Base-by-base conservation (phyloP, 2,113 vertebrate genomes). In the Melanostigma gelatinosum region DNA sequence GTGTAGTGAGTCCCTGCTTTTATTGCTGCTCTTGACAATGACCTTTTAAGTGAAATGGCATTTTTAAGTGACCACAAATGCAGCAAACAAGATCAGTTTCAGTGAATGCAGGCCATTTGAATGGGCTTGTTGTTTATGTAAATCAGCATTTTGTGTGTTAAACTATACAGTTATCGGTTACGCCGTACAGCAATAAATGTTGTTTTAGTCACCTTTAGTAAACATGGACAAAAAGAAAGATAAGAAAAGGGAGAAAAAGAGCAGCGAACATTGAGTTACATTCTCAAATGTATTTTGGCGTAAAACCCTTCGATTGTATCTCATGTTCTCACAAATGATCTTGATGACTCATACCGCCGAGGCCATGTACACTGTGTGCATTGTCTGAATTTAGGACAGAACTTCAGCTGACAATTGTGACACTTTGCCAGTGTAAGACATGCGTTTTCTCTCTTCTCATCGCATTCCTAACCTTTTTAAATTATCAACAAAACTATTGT, bases 321-420 rank as follows among this genome's bases (percentile, higher is more conserved):
- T 74, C 79, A 75, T 87, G 77, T 81, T 87, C 36, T 88, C 68
- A 76, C 32, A 85, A 88, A 75, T 87, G 27, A 84, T 85, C 66
- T 76, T 48, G 58, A 64, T 86, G 85, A 75, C 87, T 91, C 79
- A 83, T 61, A 67, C 29, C 67, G 72, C 52, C 27, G 24, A 50
- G 77, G 74, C 57, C 58, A 5, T 71, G 34, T 4, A 90, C 87
- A 87, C 80, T 83, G 82, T 70, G 44, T 40, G 44, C 68, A 83
- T 92, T 91, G 89, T 92, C 70, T 63, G 73, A 13, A 73, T 38
- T 24, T 50, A 63, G 65, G 50, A 77, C 79, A 77, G 73, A 88
- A 84, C 84, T 84, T 85, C 32, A 34, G 38, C 75, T 63, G 8
- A 64, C 80, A 69, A 82, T 62, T 74, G 22, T 68, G 40, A 80